Conservation (phyloP, 2,113 vertebrate species). For the Lepus europaeus region DNA sequence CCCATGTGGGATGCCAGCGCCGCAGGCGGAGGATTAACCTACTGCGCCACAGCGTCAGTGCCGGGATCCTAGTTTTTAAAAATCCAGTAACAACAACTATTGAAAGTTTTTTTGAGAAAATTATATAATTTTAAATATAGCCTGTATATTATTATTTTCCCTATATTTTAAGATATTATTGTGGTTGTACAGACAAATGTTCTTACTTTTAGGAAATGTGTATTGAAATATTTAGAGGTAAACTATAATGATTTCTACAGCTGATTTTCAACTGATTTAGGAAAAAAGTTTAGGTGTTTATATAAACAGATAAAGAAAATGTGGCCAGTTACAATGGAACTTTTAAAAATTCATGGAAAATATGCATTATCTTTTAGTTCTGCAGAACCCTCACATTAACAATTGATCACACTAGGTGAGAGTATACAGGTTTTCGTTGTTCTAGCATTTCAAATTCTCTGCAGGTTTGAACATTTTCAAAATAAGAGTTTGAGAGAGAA, state of each 20-base stretch:
- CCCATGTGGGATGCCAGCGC: too few species aligned
- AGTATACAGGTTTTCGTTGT: background rate
- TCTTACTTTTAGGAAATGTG: slow-evolving; percentile 31
- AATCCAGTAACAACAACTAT: background rate
- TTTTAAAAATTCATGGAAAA: too few species aligned
- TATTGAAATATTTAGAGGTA: slow-evolving; percentile 24
- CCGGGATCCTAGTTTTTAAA: background rate
- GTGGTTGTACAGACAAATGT: background rate
- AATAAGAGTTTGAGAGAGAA: background rate
- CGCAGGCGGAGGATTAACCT: too few species aligned
- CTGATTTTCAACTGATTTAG: slow-evolving; percentile 39
- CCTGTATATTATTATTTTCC: background rate
- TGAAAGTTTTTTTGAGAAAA: background rate
- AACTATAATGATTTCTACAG: background rate
- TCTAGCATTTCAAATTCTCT: background rate
- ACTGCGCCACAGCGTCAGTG: too few species aligned
- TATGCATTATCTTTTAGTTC: too few species aligned
- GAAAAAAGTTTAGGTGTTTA: background rate
- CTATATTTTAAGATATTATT: background rate
- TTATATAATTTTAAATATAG: slow-evolving; percentile 43
- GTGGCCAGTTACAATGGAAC: background rate
- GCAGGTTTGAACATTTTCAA: slow-evolving; percentile 41
- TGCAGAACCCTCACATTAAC: background rate
- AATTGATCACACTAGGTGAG: background rate
- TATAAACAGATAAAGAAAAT: slow-evolving; percentile 23